Evolutionary conservation across 2,888 invertebrate species (phyloP).

Genomic region (Synanthedon vespiformis): DNA sequence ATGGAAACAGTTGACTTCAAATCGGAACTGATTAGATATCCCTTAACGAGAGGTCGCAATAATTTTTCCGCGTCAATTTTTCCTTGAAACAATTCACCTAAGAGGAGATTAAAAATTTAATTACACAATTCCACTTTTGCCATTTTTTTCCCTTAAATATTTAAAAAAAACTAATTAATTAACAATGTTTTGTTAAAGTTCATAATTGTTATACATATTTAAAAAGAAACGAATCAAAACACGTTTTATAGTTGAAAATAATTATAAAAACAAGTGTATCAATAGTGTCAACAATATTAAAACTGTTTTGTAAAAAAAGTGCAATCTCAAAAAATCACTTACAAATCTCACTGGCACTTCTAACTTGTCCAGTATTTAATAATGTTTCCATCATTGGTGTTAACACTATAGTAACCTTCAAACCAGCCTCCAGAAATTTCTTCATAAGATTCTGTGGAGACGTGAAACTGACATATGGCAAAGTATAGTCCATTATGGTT

Average conservation of each 20-base stretch:
- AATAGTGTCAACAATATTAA: too few relatives aligned
- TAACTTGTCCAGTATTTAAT: constrained; percentile 47
- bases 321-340: constrained; percentile 17
- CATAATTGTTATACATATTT: too few relatives aligned
- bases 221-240: too few relatives aligned
- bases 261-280: too few relatives aligned
- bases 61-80: constrained; percentile 63
- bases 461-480: constrained; percentile 65
- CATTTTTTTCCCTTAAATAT: not conserved
- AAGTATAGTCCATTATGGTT: constrained; percentile 65
- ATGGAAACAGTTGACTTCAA: constrained; percentile 52
- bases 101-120: not conserved
- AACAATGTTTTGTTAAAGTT: too few relatives aligned
- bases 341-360: constrained; percentile 62
- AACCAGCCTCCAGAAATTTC: constrained; percentile 55
- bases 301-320: too few relatives aligned
- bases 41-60: constrained; percentile 50
- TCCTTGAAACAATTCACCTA: constrained; percentile 59
- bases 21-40: constrained; percentile 59
- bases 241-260: too few relatives aligned
- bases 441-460: constrained; percentile 60
- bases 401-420: constrained; percentile 38
- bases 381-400: constrained; percentile 62
- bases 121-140: not conserved
- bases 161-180: too few relatives aligned